Evolutionary conservation across 2,797 vertebrate genomes (phyloP).

Genomic region (Lacerta agilis): DNA sequence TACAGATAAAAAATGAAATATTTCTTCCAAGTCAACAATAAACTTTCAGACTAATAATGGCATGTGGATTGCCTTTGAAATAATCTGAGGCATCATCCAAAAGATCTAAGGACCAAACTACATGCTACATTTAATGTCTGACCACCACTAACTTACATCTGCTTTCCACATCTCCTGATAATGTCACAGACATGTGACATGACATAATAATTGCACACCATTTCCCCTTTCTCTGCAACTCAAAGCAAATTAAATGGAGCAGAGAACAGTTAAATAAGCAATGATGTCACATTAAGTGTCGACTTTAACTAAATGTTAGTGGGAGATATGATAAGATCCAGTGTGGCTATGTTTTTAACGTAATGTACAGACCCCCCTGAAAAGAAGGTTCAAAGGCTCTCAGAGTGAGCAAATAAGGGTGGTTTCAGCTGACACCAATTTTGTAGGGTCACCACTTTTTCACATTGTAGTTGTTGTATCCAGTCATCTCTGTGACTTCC

Average conservation of each 20-base stretch:
- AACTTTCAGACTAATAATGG: not conserved
- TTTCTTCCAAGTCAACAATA: not conserved
- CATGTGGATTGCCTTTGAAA: not conserved
- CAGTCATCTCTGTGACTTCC: too few relatives aligned
- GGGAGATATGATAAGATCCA: not conserved
- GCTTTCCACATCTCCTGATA: not conserved
- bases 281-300: not conserved
- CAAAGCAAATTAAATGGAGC: too few relatives aligned
- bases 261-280: not conserved
- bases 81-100: not conserved
- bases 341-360: not conserved
- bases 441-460: not conserved
- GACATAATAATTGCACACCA: not conserved
- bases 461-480: not conserved
- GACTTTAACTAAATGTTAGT: not conserved
- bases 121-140: not conserved
- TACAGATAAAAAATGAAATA: constrained; percentile 9
- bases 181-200: not conserved
- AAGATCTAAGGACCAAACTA: not conserved
- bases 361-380: not conserved
- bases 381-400: not conserved
- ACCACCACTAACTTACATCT: not conserved
- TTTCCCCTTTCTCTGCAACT: not conserved
- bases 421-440: not conserved
- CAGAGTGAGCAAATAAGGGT: not conserved